A percentile compares a stretch with the other conserved stretches of the same genome.
Conservation (phyloP, 1,140 invertebrate species). For the Sweltsa coloradensis region DNA sequence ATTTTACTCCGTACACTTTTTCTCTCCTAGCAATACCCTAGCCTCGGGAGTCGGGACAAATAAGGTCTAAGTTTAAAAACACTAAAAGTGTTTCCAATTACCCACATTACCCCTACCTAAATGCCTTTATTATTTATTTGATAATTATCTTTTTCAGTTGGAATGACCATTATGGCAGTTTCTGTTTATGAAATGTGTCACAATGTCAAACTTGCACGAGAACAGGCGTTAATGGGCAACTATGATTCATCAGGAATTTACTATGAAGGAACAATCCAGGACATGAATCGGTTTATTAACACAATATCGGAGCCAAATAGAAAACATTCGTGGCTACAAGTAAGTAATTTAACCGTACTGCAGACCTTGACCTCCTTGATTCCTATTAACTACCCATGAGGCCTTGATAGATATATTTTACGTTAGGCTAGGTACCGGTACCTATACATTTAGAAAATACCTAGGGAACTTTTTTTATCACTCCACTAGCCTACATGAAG, state of each 20-base stretch:
- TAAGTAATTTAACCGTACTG: too few species aligned
- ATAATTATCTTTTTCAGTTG: constrained; percentile 8
- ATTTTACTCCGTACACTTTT: too few species aligned
- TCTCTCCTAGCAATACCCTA: too few species aligned
- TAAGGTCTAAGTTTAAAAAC: too few species aligned
- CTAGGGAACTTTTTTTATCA: too few species aligned
- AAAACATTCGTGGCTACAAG: constrained; percentile 83
- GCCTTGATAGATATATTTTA: neutral
- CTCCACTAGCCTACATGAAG: too few species aligned
- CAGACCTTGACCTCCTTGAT: too few species aligned
- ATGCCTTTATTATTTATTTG: too few species aligned
- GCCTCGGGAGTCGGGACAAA: too few species aligned
- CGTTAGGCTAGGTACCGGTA: constrained; percentile 6
- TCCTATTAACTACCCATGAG: neutral
- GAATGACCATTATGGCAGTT: constrained; percentile 49
- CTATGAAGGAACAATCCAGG: constrained; percentile 86
- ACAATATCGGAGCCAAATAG: constrained; percentile 65
- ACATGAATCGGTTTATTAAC: constrained; percentile 72
- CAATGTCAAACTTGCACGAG: constrained; percentile 83
- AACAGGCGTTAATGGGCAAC: constrained; percentile 89
- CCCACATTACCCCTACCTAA: too few species aligned
- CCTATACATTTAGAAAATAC: too few species aligned
- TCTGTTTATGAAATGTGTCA: constrained; percentile 81
- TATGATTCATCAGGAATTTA: constrained; percentile 91
- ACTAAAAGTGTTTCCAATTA: too few species aligned